Evolutionary conservation across 2,888 invertebrate species (phyloP).

Genomic region (Abrostola tripartita): DNA sequence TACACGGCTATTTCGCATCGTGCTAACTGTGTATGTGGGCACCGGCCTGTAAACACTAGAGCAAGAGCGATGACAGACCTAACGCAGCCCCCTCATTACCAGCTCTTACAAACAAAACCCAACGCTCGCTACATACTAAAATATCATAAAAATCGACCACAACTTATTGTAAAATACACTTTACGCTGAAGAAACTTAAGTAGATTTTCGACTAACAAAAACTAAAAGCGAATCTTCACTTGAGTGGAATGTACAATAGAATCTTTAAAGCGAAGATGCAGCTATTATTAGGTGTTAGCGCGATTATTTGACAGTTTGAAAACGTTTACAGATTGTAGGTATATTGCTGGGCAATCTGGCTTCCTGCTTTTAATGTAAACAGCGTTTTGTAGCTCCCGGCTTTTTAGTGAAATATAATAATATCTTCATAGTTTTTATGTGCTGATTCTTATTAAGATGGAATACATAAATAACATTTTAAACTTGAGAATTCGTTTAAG

Average conservation of each 20-base stretch:
- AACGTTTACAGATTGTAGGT: constrained; percentile 83
- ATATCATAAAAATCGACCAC: constrained; percentile 73
- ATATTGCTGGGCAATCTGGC: constrained; percentile 86
- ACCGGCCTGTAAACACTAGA: constrained; percentile 76
- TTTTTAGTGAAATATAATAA: constrained; percentile 75
- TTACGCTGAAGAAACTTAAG: constrained; percentile 48
- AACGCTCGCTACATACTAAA: constrained; percentile 71
- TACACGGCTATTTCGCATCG: constrained; percentile 70
- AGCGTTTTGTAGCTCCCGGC: constrained; percentile 72
- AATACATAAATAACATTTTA: constrained; percentile 52
- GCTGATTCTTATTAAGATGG: constrained; percentile 70
- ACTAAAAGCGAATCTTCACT: constrained; percentile 61
- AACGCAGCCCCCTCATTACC: constrained; percentile 82
- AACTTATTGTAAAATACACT: constrained; percentile 59
- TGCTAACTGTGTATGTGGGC: constrained; percentile 71
- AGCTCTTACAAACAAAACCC: constrained; percentile 75
- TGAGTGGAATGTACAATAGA: constrained; percentile 77
- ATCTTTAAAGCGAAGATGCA: constrained; percentile 81
- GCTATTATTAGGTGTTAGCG: constrained; percentile 87
- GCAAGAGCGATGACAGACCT: constrained; percentile 77
- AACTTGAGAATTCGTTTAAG: constrained; percentile 25
- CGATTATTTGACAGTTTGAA: constrained; percentile 88
- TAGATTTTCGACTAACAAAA: constrained; percentile 33
- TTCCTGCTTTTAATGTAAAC: constrained; percentile 86
- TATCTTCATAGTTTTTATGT: constrained; percentile 69